phyloP scores from a whole-genome alignment of 2,113 vertebrate species.

The Anolis carolinensis region DNA sequence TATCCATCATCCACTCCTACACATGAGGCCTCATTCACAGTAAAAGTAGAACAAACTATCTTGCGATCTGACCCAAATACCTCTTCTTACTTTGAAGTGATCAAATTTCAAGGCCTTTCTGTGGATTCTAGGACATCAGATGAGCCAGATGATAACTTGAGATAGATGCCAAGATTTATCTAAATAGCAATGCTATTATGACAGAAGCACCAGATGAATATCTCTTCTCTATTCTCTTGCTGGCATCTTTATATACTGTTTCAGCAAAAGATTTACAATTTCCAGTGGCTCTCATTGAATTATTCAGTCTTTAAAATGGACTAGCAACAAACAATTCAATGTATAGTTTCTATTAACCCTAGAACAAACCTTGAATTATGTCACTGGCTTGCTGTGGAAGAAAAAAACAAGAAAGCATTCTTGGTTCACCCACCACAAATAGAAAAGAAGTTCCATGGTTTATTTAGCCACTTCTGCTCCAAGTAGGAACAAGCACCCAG shows the following conservation, averaged over 20 bases:
- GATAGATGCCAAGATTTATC: background rate
- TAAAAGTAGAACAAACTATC: background rate
- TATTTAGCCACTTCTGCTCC: background rate
- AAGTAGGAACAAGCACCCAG: background rate
- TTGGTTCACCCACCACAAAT: no score
- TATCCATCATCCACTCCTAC: background rate
- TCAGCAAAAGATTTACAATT: background rate
- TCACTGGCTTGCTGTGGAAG: no score
- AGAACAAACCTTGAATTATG: no score
- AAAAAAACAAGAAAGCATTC: no score
- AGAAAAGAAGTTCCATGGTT: background rate
- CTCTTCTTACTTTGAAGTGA: no score
- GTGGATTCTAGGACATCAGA: background rate
- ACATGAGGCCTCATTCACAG: background rate
- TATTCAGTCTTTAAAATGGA: background rate
- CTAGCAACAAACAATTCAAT: background rate
- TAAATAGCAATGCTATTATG: background rate
- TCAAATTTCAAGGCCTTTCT: background rate
- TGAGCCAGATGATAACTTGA: background rate
- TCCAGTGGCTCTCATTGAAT: background rate
- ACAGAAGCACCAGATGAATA: background rate
- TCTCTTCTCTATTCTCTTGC: background rate
- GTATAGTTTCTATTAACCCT: no score
- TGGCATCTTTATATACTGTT: background rate
- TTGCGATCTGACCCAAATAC: background rate